A percentile compares a stretch with the other conserved stretches of the same genome.
phyloP scores from a whole-genome alignment of 2,888 invertebrate species.

The Rhamnusium bicolor region DNA sequence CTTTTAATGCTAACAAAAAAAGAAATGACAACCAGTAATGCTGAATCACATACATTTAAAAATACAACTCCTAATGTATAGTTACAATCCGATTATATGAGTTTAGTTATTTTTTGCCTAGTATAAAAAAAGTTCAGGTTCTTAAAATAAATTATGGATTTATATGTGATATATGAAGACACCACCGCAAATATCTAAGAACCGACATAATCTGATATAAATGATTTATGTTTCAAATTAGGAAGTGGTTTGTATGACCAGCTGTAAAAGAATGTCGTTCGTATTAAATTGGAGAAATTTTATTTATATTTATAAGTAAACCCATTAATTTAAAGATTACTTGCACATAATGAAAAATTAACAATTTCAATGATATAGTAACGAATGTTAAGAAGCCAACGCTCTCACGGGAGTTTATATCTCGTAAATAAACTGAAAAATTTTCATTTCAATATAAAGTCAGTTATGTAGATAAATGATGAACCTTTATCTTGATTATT shows the following conservation, averaged over 20 bases:
- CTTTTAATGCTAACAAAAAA: no score
- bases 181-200: not conserved
- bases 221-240: not conserved
- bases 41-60: no score
- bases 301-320: no score
- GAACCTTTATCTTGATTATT: conserved; percentile 26
- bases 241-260: not conserved
- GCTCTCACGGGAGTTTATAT: no score
- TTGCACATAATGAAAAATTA: not conserved
- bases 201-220: not conserved
- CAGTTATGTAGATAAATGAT: conserved; percentile 55
- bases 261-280: not conserved
- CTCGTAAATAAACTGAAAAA: no score
- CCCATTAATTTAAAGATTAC: not conserved
- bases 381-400: no score
- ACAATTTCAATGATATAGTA: not conserved
- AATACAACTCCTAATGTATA: no score
- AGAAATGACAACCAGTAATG: no score
- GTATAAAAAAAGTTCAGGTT: not conserved
- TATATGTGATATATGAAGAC: not conserved
- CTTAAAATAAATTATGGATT: not conserved
- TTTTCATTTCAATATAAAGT: no score
- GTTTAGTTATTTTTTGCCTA: not conserved
- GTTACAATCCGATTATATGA: no score
- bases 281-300: not conserved